Conservation (phyloP, 1,140 invertebrate species). For the Drosophila persimilis region DNA sequence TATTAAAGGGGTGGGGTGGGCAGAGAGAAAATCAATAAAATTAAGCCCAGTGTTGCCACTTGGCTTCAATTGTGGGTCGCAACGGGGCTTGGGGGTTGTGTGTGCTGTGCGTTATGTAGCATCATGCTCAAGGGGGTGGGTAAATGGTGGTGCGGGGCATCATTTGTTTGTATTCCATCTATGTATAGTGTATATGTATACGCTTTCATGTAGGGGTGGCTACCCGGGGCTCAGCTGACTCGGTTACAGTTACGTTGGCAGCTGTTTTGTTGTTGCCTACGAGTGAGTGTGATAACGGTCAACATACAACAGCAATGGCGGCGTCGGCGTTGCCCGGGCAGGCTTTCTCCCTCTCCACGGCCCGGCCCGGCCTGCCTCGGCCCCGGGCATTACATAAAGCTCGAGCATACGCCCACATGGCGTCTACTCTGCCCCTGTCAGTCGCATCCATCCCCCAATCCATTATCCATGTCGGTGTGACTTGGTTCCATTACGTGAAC, state of each 20-base stretch:
- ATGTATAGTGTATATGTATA: slow-evolving; percentile 17
- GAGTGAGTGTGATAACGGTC: slow-evolving; percentile 45
- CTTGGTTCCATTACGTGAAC: slow-evolving; percentile 42
- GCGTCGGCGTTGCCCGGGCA: slow-evolving; percentile 36
- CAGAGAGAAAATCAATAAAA: slow-evolving; percentile 67
- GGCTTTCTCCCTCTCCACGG: slow-evolving; percentile 37
- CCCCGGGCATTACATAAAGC: slow-evolving; percentile 64
- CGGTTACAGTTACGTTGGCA: slow-evolving; percentile 54
- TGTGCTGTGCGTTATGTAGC: slow-evolving; percentile 26
- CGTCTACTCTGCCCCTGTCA: slow-evolving; percentile 24
- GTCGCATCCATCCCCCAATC: slow-evolving; percentile 18
- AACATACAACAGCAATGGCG: slow-evolving; percentile 53
- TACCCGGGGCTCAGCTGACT: slow-evolving; percentile 59
- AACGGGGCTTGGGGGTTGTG: slow-evolving; percentile 6
- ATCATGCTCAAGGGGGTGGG: slow-evolving; percentile 17
- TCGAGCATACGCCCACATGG: slow-evolving; percentile 37
- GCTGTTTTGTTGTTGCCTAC: slow-evolving; percentile 52
- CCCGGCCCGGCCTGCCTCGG: slow-evolving; percentile 6
- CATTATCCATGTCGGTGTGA: slow-evolving; percentile 32
- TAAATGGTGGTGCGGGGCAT: slow-evolving; percentile 34
- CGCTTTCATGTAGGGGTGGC: slow-evolving; percentile 35
- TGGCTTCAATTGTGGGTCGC: slow-evolving; percentile 32
- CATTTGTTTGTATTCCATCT: slow-evolving; percentile 40
- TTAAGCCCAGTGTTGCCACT: slow-evolving; percentile 71
- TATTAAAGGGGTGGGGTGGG: slow-evolving; percentile 32